phyloP scores from a whole-genome alignment of 2,113 vertebrate genomes.

The Diglossa brunneiventris region DNA sequence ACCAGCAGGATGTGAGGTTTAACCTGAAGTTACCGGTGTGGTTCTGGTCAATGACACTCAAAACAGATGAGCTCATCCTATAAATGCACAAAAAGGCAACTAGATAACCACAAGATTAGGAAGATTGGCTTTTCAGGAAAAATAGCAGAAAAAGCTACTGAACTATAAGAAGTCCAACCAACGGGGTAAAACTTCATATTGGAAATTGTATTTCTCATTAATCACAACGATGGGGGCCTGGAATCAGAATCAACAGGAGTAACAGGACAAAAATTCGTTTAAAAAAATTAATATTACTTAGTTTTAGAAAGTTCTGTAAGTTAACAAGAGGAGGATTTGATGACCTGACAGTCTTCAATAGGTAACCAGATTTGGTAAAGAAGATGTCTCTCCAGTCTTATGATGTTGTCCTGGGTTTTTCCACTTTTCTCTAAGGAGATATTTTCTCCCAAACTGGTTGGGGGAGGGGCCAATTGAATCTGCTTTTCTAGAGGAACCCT shows the following conservation, averaged over 20 bases:
- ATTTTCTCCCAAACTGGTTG: no score
- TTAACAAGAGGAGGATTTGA: not conserved
- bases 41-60: not conserved
- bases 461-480: no score
- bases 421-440: no score
- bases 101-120: not conserved
- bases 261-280: not conserved
- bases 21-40: not conserved
- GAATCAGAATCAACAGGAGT: not conserved
- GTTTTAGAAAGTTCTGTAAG: not conserved
- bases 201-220: not conserved
- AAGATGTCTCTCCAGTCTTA: not conserved
- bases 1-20: not conserved
- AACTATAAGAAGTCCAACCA: not conserved
- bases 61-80: not conserved
- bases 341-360: not conserved
- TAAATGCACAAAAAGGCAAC: not conserved
- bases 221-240: not conserved
- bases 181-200: not conserved
- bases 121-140: not conserved
- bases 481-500: no score
- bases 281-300: not conserved
- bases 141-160: not conserved
- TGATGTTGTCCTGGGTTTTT: no score
- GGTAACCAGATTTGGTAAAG: not conserved